Base-by-base conservation (phyloP, 2,888 invertebrate genomes). In the Nebria brevicollis region DNA sequence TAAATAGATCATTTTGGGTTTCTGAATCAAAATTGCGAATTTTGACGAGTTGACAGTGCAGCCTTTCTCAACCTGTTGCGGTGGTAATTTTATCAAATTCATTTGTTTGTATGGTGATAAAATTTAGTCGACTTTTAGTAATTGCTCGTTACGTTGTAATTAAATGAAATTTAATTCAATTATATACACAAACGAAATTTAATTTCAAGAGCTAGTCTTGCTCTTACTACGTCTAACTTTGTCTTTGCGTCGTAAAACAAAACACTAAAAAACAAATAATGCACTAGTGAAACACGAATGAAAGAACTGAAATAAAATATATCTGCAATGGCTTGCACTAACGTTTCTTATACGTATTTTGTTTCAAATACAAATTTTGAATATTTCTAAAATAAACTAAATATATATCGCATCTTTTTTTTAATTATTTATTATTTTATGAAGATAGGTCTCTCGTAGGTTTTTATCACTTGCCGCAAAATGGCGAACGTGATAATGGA, bases 101-200 rank as follows among this genome's bases (percentile, higher is more conserved):
- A 79, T 79, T 79, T 79, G 79, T 79, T 79, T 79, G 79, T 73
- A 68, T 54, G 54, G 75, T 79, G 66, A 79, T 79, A 79, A 79
- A 79, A 79, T 79, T 79, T 74, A 74, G 73, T 79, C 74, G 79
- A 79, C 79, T 79, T 79, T 79, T 79, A 74, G 79, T 79, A 79
- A 79, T 79, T 79, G 79, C 79, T 75, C 74, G 79, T 75, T 75
- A 79, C 79, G 65, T 79, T 26, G 79, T 79, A 79, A 79, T 79
- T 79, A 79, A 74, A 79, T 79, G 73, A 79, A 79, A 79, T 74
- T 79, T 79, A 79, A 79, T 79, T 74, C 79, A 79, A 79, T 79
- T 79, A 54, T 54, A 54, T 54, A 79, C 66, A 66, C 68, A 73
- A 79, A 66, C 54, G 79, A 75, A 79, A 79, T 79, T 79, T 68